These are phyloP conservation scores for Tokudaia muenninki DNA, from an alignment of 2,797 vertebrate species.

Conservation along the genomic window DNA sequence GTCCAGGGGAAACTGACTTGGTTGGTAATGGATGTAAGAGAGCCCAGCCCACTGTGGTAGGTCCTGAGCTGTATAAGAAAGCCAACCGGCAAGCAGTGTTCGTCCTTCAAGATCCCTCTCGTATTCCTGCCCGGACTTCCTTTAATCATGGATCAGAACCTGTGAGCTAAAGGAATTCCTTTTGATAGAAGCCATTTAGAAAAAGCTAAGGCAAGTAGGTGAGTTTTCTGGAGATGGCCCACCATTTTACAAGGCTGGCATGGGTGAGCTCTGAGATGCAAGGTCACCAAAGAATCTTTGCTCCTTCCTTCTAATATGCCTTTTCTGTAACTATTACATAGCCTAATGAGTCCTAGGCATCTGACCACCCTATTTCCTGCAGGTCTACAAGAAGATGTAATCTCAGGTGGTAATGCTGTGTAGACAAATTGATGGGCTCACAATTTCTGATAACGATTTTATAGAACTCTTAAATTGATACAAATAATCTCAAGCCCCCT, in stretches of 20 bases:
- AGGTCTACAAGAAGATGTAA: neutral
- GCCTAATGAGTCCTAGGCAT: too few species aligned
- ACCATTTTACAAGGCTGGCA: neutral
- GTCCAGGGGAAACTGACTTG: neutral
- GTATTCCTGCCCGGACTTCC: neutral
- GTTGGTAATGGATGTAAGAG: neutral
- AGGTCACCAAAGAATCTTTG: neutral
- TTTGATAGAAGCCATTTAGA: neutral
- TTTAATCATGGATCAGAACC: too few species aligned
- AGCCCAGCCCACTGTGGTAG: neutral
- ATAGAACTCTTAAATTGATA: neutral
- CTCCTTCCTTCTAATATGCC: neutral
- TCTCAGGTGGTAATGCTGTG: neutral
- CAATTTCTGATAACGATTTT: neutral
- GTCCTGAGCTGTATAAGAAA: neutral
- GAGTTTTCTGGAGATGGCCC: neutral
- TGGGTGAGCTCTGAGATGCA: neutral
- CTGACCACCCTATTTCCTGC: neutral
- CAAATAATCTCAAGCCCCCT: neutral
- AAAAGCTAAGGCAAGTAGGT: neutral
- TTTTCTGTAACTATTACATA: neutral
- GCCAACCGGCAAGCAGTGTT: neutral
- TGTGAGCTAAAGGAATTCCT: too few species aligned
- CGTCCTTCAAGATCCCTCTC: neutral
- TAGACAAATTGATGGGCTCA: neutral